Conservation (phyloP, 1,140 invertebrate species). For the Pseudomyrmex concolor region DNA sequence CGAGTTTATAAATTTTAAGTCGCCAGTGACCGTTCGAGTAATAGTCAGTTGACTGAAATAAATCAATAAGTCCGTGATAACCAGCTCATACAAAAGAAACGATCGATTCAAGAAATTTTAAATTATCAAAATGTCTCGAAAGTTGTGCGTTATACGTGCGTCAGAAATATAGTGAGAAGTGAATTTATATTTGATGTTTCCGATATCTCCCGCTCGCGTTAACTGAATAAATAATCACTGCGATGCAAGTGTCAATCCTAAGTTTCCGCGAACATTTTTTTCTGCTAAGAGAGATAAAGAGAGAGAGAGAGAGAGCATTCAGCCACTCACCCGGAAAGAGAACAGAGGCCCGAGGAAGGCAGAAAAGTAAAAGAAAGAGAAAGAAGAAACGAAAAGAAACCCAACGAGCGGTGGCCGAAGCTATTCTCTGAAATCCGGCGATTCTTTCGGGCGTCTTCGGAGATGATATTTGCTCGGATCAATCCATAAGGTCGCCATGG, state of each 20-base stretch:
- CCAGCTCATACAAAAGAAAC: too few species aligned
- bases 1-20: neutral
- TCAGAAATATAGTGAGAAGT: too few species aligned
- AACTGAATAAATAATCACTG: slow-evolving; percentile 18
- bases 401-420: slow-evolving; percentile 69
- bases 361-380: slow-evolving; percentile 24
- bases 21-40: neutral
- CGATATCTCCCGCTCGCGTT: neutral
- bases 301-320: neutral
- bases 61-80: neutral
- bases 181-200: neutral
- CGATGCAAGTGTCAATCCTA: neutral
- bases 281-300: neutral
- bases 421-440: slow-evolving; percentile 80
- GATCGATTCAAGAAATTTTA: too few species aligned
- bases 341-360: slow-evolving; percentile 15
- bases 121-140: too few species aligned
- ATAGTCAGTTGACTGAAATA: too few species aligned
- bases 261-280: slow-evolving; percentile 27
- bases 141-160: too few species aligned
- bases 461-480: slow-evolving; percentile 85
- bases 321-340: neutral
- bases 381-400: slow-evolving; percentile 56
- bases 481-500: slow-evolving; percentile 84
- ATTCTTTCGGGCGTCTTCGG: slow-evolving; percentile 83